Evolutionary conservation across 2,797 vertebrate species (phyloP), one percentile per base, ranked within the genome.

Genomic region (Acridotheres tristis): DNA sequence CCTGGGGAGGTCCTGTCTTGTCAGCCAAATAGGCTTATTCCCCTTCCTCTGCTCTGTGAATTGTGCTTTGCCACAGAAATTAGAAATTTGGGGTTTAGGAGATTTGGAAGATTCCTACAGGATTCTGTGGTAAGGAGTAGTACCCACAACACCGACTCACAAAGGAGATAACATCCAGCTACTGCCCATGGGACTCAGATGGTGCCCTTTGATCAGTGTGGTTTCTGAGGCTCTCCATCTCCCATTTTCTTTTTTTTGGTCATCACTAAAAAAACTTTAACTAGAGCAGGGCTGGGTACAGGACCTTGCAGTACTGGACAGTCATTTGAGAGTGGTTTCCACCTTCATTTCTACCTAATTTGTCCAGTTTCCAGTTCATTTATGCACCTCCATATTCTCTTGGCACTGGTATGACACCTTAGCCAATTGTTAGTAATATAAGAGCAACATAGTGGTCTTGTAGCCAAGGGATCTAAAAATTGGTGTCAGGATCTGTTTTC

Each of bases 131-230:
- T 40, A 80, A 90, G n/a, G 13, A 90, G 18, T 1, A 3, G 27
- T 34, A 38, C 32, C 51, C 45, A n/a, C 51, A 62, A 15, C 36
- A 62, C 7, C 0, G 1, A 4, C 16, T 57, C 1, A 0, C 34
- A 79, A 55, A 69, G n/a, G 9, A 73, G 63, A 43, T 19, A 57
- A 26, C 40, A 73, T 73, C 74, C 73, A 43, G 23, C 23, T 30
- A 4, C 75, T 66, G 21, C 18, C 38, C 2, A 0, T 2, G 3
- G 42, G 59, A 57, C 29, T 76, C 30, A 18, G 40, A n/a, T 16
- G 53, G 67, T 40, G 25, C 14, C 23, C 51, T 16, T 48, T 57
- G 34, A 16, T 34, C 75, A 45, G 16, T 45, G 65, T 25, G 67
- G 66, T 34, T 88, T 45, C 85, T 82, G 55, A 63, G 58, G 45